These are phyloP conservation scores for Colius striatus DNA, from an alignment of 2,113 vertebrate species.

Conservation along the genomic window DNA sequence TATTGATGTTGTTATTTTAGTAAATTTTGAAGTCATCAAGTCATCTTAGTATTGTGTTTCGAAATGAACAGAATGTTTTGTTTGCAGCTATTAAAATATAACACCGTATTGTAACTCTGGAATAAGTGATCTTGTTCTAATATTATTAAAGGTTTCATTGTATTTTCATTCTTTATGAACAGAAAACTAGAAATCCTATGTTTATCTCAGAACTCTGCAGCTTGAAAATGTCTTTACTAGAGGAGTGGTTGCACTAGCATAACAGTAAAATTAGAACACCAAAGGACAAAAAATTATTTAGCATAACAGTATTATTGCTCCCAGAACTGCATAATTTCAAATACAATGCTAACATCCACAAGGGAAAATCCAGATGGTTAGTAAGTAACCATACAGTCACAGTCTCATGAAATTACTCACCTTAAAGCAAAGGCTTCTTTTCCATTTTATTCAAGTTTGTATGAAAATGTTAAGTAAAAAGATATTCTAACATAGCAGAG, in stretches of 20 bases:
- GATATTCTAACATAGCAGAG: not conserved
- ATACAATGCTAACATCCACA: not conserved
- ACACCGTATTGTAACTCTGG: not conserved
- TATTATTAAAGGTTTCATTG: not conserved
- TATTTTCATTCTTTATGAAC: not conserved
- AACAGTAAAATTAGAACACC: not conserved
- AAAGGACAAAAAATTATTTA: not conserved
- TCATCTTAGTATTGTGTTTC: not conserved
- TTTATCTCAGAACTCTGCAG: not conserved
- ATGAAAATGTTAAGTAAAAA: not conserved
- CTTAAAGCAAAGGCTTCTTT: not conserved
- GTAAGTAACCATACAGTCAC: not conserved
- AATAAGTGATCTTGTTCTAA: not conserved
- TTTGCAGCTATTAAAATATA: not conserved
- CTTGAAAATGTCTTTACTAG: not conserved
- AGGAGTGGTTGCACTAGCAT: not conserved
- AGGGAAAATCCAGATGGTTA: constrained; percentile 4
- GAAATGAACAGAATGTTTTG: not conserved
- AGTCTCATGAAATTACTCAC: not conserved
- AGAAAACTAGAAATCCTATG: not conserved
- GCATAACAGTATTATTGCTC: not conserved
- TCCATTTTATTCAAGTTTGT: not conserved
- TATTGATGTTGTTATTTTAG: not conserved
- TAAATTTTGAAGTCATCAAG: not conserved
- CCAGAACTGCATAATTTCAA: not conserved